Conservation (phyloP, 1,140 invertebrate species). For the Chlorops oryzae region DNA sequence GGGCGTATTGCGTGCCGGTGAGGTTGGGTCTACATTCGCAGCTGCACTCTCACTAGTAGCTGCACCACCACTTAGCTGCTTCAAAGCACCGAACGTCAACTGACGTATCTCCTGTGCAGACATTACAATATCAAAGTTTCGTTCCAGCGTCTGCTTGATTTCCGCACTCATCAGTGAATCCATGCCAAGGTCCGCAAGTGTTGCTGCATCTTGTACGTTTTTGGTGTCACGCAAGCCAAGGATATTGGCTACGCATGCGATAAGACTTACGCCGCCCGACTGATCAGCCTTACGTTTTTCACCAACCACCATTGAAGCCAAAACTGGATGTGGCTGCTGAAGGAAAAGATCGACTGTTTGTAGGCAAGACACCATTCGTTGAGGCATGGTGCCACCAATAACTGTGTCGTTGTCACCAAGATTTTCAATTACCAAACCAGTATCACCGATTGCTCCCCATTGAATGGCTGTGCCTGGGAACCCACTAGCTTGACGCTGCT, state of each 20-base stretch:
- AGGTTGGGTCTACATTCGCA: conserved; percentile 17
- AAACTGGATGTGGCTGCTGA: conserved; percentile 77
- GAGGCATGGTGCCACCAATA: conserved; percentile 87
- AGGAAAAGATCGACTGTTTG: conserved; percentile 80
- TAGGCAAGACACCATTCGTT: conserved; percentile 84
- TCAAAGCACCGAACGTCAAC: conserved; percentile 68
- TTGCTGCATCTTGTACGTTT: conserved; percentile 65
- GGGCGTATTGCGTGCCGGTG: conserved; percentile 18
- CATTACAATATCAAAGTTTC: conserved; percentile 84
- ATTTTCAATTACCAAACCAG: conserved; percentile 82
- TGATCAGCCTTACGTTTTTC: conserved; percentile 61
- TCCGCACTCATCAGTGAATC: conserved; percentile 98
- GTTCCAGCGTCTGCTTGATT: conserved; percentile 92
- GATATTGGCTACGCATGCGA: conserved; percentile 75
- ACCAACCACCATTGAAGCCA: conserved; percentile 75
- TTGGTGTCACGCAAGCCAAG: conserved; percentile 75
- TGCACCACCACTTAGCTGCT: conserved; percentile 55
- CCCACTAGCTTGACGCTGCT: conserved; percentile 73
- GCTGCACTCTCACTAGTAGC: conserved; percentile 26
- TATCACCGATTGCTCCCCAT: conserved; percentile 97
- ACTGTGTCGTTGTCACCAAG: conserved; percentile 85
- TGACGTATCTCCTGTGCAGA: conserved; percentile 82
- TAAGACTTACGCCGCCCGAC: conserved; percentile 52
- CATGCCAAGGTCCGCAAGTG: conserved; percentile 88
- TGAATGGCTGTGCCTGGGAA: conserved; percentile 84